Evolutionary conservation across 2,797 vertebrate species (phyloP).

Genomic region (Leuciscus waleckii): DNA sequence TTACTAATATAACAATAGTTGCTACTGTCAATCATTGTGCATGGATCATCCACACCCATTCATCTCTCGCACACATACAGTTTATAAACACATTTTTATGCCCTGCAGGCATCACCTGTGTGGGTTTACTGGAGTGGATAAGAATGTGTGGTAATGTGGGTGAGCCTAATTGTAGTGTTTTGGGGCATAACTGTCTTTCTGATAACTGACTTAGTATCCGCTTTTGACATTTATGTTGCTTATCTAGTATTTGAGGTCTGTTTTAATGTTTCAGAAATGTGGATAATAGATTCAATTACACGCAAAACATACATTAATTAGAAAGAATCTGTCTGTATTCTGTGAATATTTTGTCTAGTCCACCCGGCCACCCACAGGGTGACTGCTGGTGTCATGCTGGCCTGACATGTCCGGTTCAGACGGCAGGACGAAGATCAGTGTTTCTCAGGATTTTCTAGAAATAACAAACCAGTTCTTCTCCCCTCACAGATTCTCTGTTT

Average conservation of each 20-base stretch:
- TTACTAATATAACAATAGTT: neutral
- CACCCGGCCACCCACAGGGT: slow-evolving; percentile 26
- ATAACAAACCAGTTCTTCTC: slow-evolving; percentile 45
- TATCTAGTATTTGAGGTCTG: neutral
- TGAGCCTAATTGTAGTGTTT: neutral
- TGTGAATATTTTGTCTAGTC: slow-evolving; percentile 8
- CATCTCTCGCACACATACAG: neutral
- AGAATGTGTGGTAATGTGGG: neutral
- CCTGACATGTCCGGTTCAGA: slow-evolving; percentile 49
- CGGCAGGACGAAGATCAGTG: slow-evolving; percentile 40
- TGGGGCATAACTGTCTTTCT: neutral
- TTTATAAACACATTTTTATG: neutral
- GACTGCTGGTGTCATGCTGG: slow-evolving; percentile 22
- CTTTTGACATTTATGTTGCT: neutral
- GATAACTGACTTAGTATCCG: neutral
- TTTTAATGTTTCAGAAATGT: neutral
- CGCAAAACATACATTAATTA: neutral
- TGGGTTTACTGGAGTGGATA: slow-evolving; percentile 17
- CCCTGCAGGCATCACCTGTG: slow-evolving; percentile 37
- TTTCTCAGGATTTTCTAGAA: slow-evolving; percentile 42
- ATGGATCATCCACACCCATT: neutral
- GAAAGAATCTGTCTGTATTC: neutral
- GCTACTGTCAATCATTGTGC: neutral
- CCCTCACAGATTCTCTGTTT: neutral
- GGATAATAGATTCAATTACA: neutral